A percentile compares a stretch with the other conserved stretches of the same genome.
Conservation (phyloP, 2,797 vertebrate genomes). For the Sebastes paucispinis region DNA sequence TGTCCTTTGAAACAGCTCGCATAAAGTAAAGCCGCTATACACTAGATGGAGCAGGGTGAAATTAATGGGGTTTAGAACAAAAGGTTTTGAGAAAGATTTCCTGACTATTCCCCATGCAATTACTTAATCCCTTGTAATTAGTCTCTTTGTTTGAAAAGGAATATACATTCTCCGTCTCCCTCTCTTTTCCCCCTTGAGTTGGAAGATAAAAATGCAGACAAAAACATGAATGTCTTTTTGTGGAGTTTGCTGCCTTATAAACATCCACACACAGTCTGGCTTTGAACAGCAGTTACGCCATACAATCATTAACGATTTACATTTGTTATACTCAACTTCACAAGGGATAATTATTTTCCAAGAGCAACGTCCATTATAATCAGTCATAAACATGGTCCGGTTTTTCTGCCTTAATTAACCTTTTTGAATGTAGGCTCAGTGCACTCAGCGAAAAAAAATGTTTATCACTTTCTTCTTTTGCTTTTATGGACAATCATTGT, state of each 20-base stretch:
- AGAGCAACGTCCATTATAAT: slow-evolving; percentile 49
- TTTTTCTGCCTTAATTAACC: slow-evolving; percentile 51
- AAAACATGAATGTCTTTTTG: slow-evolving; percentile 52
- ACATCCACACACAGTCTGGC: slow-evolving; percentile 34
- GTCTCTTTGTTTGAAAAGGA: slow-evolving; percentile 63
- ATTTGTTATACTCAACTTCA: slow-evolving; percentile 52
- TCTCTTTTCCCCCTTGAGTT: slow-evolving; percentile 34
- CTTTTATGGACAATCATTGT: slow-evolving; percentile 42
- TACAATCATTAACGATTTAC: slow-evolving; percentile 44
- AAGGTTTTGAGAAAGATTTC: slow-evolving; percentile 63
- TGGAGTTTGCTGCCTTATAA: slow-evolving; percentile 31
- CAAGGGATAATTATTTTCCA: slow-evolving; percentile 59
- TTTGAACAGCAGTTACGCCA: slow-evolving; percentile 43
- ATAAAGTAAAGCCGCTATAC: slow-evolving; percentile 24
- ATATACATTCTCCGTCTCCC: slow-evolving; percentile 48
- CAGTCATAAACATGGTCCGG: slow-evolving; percentile 21
- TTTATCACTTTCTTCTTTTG: slow-evolving; percentile 26
- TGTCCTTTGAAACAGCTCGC: slow-evolving; percentile 50
- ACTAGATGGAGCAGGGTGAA: slow-evolving; percentile 44
- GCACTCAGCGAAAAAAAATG: slow-evolving; percentile 13
- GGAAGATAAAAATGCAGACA: slow-evolving; percentile 49
- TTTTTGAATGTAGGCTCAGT: slow-evolving; percentile 39
- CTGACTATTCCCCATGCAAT: slow-evolving; percentile 64
- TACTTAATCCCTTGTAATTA: slow-evolving; percentile 76
- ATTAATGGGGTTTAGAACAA: slow-evolving; percentile 69